Conservation (phyloP, 1,140 invertebrate species). For the Drosophila oshimai region DNA sequence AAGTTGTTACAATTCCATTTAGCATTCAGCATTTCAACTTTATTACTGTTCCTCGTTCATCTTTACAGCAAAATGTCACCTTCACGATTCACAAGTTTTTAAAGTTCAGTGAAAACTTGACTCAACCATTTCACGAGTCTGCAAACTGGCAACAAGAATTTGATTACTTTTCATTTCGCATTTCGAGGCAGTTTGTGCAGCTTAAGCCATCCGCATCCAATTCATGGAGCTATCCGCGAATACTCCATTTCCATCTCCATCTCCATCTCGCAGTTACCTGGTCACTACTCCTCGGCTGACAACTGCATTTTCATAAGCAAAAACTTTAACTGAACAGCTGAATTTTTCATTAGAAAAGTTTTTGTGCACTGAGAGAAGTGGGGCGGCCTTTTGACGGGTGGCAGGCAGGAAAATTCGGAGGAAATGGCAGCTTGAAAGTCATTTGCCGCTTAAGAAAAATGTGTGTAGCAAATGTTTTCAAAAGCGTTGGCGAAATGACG, state of each 20-base stretch:
- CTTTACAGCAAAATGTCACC: conserved; percentile 26
- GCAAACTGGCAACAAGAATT: conserved; percentile 34
- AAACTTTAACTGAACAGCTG: conserved; percentile 44
- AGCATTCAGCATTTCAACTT: conserved; percentile 11
- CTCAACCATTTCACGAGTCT: conserved; percentile 17
- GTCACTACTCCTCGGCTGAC: conserved; percentile 18
- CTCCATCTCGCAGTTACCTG: conserved; percentile 17
- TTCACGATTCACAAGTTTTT: conserved; percentile 15
- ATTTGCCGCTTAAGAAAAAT: conserved; percentile 41
- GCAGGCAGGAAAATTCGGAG: conserved; percentile 22
- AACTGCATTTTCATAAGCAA: conserved; percentile 48
- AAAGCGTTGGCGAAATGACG: neutral
- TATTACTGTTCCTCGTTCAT: neutral
- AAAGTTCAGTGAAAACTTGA: conserved; percentile 23
- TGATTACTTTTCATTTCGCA: conserved; percentile 45
- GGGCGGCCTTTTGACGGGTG: conserved; percentile 17
- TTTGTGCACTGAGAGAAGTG: conserved; percentile 18
- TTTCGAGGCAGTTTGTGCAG: conserved; percentile 11
- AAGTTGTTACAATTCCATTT: conserved; percentile 15
- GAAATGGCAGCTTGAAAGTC: conserved; percentile 60
- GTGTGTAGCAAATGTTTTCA: conserved; percentile 35
- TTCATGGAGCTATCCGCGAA: conserved; percentile 15
- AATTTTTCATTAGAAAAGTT: conserved; percentile 74
- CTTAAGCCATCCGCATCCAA: conserved; percentile 33
- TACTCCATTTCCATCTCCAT: conserved; percentile 15